Percentiles rank a stretch among this genome's conserved stretches.
Evolutionary conservation across 2,797 vertebrate genomes (phyloP).

Genomic region (Bradypodion pumilum): DNA sequence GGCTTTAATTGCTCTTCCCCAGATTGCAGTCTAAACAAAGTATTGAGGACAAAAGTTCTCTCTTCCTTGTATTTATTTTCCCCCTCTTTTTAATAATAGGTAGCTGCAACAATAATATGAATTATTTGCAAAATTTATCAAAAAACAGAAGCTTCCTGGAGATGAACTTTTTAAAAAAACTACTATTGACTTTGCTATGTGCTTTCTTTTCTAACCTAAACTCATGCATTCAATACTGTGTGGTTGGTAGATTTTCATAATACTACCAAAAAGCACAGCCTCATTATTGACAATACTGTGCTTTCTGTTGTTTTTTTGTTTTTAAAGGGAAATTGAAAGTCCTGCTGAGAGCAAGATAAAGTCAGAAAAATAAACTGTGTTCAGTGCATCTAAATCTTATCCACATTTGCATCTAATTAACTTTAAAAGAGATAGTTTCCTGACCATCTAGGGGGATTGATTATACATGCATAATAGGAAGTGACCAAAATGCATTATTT

Average conservation of each 20-base stretch:
- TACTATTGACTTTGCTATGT: neutral
- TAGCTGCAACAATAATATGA: neutral
- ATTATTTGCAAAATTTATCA: neutral
- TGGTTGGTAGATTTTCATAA: neutral
- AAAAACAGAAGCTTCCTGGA: neutral
- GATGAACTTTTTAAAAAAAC: too few species aligned
- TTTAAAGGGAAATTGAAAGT: constrained; percentile 10
- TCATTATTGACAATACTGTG: neutral
- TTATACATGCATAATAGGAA: neutral
- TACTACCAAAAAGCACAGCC: neutral
- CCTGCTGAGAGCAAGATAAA: constrained; percentile 20
- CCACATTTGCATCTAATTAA: neutral
- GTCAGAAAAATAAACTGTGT: constrained; percentile 13
- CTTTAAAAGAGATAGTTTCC: neutral
- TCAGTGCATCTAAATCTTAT: neutral
- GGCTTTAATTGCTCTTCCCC: neutral
- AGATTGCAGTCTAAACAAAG: neutral
- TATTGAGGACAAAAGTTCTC: neutral
- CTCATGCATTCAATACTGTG: neutral
- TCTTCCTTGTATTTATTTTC: neutral
- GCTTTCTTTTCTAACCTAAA: neutral
- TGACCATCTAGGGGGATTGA: neutral
- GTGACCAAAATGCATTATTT: neutral
- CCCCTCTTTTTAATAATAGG: neutral
- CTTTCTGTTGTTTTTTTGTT: neutral